Evolutionary conservation across 2,797 vertebrate species (phyloP).

Genomic region (Harpagifer antarcticus): DNA sequence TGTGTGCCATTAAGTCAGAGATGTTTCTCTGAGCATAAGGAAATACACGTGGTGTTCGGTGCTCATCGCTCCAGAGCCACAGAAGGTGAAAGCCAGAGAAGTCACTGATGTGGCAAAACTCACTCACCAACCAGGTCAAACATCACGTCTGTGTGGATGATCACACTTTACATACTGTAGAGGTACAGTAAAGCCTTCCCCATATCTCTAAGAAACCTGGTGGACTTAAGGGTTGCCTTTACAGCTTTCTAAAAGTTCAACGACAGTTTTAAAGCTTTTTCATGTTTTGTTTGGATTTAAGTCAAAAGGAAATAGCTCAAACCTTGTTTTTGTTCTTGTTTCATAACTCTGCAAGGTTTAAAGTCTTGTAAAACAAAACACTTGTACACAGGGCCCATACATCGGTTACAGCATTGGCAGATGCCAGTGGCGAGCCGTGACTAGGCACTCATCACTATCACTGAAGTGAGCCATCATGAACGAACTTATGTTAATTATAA

Average conservation of each 20-base stretch:
- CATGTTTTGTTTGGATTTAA: neutral
- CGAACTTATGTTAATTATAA: too few species aligned
- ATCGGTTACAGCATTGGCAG: constrained; percentile 6
- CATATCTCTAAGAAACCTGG: neutral
- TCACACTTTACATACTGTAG: constrained; percentile 1
- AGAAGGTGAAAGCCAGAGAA: constrained; percentile 34
- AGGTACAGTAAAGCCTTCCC: neutral
- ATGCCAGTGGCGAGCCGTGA: too few species aligned
- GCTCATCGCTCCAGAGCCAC: constrained; percentile 14
- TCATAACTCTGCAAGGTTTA: neutral
- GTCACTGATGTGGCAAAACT: constrained; percentile 37
- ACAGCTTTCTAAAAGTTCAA: neutral
- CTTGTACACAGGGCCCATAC: neutral
- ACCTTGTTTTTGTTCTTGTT: neutral
- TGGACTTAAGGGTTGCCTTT: neutral
- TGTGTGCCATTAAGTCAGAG: neutral
- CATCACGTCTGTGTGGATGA: constrained; percentile 13
- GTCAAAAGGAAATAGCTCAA: constrained; percentile 7
- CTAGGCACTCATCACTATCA: too few species aligned
- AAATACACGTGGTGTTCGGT: neutral
- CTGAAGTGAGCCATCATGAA: too few species aligned
- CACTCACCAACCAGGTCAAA: constrained; percentile 7
- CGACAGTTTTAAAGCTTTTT: neutral
- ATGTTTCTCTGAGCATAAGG: constrained; percentile 32
- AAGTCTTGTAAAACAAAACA: constrained; percentile 8